Conservation (phyloP, 2,888 invertebrate species). For the Onchidella celtica region DNA sequence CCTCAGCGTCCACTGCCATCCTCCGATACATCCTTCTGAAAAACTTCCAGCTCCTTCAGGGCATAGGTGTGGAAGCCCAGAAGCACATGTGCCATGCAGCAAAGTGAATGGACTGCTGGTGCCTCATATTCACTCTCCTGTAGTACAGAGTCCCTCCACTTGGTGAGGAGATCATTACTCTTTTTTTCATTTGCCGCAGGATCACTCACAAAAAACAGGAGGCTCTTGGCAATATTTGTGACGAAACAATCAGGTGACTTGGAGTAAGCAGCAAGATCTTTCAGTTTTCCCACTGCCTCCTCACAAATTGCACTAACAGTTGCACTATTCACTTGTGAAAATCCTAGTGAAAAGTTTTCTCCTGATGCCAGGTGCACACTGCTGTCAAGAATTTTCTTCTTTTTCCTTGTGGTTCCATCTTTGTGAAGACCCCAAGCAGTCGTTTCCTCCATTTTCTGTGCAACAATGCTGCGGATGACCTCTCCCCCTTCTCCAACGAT, state of each 20-base stretch:
- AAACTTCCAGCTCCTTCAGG: neutral
- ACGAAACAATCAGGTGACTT: neutral
- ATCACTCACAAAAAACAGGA: constrained; percentile 25
- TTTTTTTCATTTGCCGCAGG: constrained; percentile 33
- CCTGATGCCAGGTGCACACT: neutral
- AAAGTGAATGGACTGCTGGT: neutral
- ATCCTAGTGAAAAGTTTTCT: constrained; percentile 8
- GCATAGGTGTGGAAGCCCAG: constrained; percentile 20
- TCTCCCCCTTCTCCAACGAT: constrained; percentile 18
- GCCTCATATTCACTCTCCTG: neutral
- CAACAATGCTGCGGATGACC: neutral
- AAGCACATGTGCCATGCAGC: constrained; percentile 10
- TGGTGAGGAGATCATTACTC: neutral
- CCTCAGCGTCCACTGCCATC: neutral
- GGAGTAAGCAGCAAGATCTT: neutral
- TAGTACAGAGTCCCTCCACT: constrained; percentile 8
- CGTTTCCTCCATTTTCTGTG: neutral
- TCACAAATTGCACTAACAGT: constrained; percentile 22
- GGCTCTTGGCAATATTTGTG: neutral
- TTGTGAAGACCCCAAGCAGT: constrained; percentile 12
- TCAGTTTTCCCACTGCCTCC: constrained; percentile 3
- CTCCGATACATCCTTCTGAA: neutral
- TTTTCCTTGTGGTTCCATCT: constrained; percentile 29
- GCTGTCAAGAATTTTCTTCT: constrained; percentile 24
- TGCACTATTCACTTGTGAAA: neutral